Conservation (phyloP, 1,140 invertebrate genomes). For the Dreissena polymorpha region DNA sequence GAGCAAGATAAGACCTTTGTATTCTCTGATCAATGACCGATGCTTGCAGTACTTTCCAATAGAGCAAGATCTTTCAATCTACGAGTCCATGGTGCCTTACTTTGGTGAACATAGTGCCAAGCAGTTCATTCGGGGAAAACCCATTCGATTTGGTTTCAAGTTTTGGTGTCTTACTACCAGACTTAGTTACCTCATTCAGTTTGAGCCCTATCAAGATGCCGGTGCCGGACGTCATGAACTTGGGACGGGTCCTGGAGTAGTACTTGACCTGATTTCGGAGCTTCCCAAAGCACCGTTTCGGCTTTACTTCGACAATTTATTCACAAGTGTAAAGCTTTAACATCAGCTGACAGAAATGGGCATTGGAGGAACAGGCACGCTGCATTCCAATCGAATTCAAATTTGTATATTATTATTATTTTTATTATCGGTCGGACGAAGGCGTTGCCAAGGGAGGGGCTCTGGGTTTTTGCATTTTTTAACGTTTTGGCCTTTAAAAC, state of each 20-base stretch:
- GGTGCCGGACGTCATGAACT: constrained; percentile 9
- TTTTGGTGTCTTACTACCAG: constrained; percentile 51
- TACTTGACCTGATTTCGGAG: constrained; percentile 51
- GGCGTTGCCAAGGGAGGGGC: too few species aligned
- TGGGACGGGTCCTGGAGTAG: constrained; percentile 17
- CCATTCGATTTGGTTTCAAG: constrained; percentile 32
- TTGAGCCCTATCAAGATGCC: constrained; percentile 56
- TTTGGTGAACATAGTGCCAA: not conserved
- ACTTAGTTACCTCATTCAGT: constrained; percentile 46
- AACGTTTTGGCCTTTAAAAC: too few species aligned
- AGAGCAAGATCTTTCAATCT: constrained; percentile 4
- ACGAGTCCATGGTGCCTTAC: constrained; percentile 15
- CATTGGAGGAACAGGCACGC: constrained; percentile 23
- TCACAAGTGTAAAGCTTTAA: constrained; percentile 37
- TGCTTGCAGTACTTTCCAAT: constrained; percentile 30
- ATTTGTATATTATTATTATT: too few species aligned
- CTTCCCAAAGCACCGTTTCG: constrained; percentile 27
- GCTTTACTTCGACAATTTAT: constrained; percentile 52
- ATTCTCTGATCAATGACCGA: constrained; percentile 35
- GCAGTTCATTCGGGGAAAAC: constrained; percentile 32
- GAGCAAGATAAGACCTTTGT: constrained; percentile 41
- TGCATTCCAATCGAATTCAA: constrained; percentile 21
- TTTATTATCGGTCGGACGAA: too few species aligned
- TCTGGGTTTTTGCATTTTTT: too few species aligned
- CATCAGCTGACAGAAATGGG: constrained; percentile 15